Evolutionary conservation across 1,140 invertebrate species (phyloP), one percentile per base, ranked within the genome.

Genomic region (Arctopsyche grandis): DNA sequence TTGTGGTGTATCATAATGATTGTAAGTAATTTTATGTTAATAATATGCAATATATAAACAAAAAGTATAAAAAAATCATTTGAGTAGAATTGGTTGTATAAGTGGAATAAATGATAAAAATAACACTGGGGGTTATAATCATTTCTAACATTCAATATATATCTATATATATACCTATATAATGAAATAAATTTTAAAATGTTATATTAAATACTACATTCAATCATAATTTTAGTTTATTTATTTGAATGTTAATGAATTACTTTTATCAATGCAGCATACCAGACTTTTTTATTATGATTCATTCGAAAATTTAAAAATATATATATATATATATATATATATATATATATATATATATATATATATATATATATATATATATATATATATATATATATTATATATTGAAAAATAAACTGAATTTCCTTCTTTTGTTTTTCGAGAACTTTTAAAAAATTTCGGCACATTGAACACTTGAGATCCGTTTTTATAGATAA

Each of bases 61-160:
- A 60, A 7, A 38, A 38, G 29, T 38, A 38, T 38, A 38, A 38
- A 1, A 38, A 63, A 9, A 43, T 52, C 48, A 66, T 74, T 79
- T 79, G 78, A 79, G 70, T 79, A 79, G 78, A 63, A 75, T 73
- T 16, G 70, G 69, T 79, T 74, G 9, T 70, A 48, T 29, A 29
- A 12, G 24, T 69, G 44, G 44, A 74, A 75, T 24, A 21, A 21
- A 21, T 43, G 5, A 74, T 14, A 26, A 56, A 56, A 75, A 60
- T 16, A 60, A 66, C 63, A 29, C 63, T 26, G 63, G 24, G 24
- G 24, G 9, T 66, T 16, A 60, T 60, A 5, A 21, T 21, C n/a
- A 26, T 26, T 26, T 12, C 1, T 22, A 63, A 26, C 63, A 66
- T 10, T 66, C 7, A 66, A 14, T 3, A 58, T 58, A 58, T 5